Evolutionary conservation across 2,888 invertebrate genomes (phyloP).

Genomic region (Matsumyia berberina): DNA sequence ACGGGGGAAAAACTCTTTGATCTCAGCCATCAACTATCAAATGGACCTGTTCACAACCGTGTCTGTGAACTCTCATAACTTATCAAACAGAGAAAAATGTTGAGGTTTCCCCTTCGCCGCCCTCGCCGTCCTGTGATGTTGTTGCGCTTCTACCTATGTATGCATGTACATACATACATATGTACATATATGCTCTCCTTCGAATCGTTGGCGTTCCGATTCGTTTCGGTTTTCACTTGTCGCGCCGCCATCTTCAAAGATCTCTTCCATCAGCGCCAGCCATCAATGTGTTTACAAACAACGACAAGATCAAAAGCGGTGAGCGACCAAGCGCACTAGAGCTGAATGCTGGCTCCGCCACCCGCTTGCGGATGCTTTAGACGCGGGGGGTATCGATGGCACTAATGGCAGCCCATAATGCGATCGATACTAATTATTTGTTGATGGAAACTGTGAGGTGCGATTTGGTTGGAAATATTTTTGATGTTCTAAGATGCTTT

Average conservation of each 20-base stretch:
- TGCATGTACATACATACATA: no score
- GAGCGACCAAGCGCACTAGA: conserved; percentile 53
- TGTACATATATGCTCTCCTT: conserved; percentile 6
- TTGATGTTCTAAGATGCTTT: conserved; percentile 39
- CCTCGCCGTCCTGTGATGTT: background rate
- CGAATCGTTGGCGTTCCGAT: conserved; percentile 46
- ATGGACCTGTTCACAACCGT: conserved; percentile 72
- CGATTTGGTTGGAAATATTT: conserved; percentile 59
- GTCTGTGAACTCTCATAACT: conserved; percentile 74
- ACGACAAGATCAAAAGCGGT: conserved; percentile 83
- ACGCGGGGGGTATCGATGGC: conserved; percentile 63
- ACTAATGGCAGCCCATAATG: conserved; percentile 67
- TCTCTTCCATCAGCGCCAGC: conserved; percentile 83
- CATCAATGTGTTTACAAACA: conserved; percentile 84
- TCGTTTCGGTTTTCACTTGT: conserved; percentile 71
- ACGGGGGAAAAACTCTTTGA: conserved; percentile 71
- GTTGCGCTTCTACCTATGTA: no score
- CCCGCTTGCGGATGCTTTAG: conserved; percentile 48
- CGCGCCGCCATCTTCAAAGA: conserved; percentile 73
- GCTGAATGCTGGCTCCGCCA: conserved; percentile 70
- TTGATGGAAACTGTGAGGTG: conserved; percentile 64
- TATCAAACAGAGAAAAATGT: conserved; percentile 45
- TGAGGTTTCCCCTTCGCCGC: background rate
- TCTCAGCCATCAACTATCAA: conserved; percentile 66
- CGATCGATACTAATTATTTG: conserved; percentile 72